phyloP scores from a whole-genome alignment of 2,113 vertebrate species.

The Octodon degus region DNA sequence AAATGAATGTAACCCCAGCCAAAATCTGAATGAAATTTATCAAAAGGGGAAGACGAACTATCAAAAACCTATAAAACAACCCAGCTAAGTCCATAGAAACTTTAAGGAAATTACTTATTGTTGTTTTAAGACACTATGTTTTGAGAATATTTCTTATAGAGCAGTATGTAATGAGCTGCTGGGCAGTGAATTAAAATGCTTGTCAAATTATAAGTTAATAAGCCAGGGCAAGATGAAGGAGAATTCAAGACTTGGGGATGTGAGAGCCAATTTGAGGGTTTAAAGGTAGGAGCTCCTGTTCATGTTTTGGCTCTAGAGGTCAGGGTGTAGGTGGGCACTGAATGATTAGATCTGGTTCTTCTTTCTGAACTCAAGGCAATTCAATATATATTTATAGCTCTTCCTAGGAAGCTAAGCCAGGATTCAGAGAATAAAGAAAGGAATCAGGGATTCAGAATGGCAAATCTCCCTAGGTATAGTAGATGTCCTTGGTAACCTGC shows the following conservation, averaged over 20 bases:
- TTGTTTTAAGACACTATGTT: constrained; percentile 11
- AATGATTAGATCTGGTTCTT: not conserved
- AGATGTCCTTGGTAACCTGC: not conserved
- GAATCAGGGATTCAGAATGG: not conserved
- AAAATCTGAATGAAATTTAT: not conserved
- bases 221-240: not conserved
- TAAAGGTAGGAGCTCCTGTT: not conserved
- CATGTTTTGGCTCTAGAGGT: not conserved
- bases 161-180: not conserved
- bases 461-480: not conserved
- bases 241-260: not conserved
- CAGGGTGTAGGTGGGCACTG: not conserved
- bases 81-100: not conserved
- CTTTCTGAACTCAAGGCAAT: not conserved
- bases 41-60: not conserved
- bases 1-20: not conserved
- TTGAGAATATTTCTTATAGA: not conserved
- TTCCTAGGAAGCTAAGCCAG: not conserved
- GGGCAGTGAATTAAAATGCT: not conserved
- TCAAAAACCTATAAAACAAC: not conserved
- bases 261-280: not conserved
- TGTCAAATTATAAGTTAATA: not conserved
- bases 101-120: not conserved
- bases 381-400: not conserved
- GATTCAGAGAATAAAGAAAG: not conserved